Evolutionary conservation across 2,888 invertebrate genomes (phyloP).

Genomic region (Rhingia campestris): DNA sequence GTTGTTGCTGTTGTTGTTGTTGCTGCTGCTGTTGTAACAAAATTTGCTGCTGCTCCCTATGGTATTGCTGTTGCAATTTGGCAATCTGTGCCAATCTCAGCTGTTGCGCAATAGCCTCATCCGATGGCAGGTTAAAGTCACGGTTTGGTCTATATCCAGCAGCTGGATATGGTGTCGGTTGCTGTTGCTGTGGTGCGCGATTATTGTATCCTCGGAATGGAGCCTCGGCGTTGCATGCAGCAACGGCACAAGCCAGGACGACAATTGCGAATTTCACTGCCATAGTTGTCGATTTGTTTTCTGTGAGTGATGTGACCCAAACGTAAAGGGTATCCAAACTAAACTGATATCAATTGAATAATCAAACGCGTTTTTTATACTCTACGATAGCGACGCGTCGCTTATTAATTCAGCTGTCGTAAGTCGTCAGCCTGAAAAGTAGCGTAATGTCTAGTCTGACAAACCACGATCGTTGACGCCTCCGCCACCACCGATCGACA

Average conservation of each 20-base stretch:
- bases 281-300: conserved; percentile 53
- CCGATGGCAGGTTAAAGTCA: conserved; percentile 56
- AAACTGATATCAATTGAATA: conserved; percentile 71
- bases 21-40: conserved; percentile 29
- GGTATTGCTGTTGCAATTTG: conserved; percentile 35
- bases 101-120: conserved; percentile 62
- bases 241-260: conserved; percentile 47
- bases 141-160: conserved; percentile 64
- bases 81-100: conserved; percentile 55
- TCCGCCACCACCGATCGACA: conserved; percentile 56
- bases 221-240: conserved; percentile 45
- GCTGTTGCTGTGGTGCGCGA: conserved; percentile 34
- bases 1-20: conserved; percentile 11
- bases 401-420: conserved; percentile 69
- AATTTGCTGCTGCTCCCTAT: conserved; percentile 1
- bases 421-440: conserved; percentile 48
- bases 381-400: conserved; percentile 29
- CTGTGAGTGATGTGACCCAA: conserved; percentile 45
- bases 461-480: not conserved
- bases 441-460: conserved; percentile 54
- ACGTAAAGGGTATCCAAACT: conserved; percentile 57
- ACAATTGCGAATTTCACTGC: conserved; percentile 47
- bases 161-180: conserved; percentile 53
- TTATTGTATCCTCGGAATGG: conserved; percentile 58
- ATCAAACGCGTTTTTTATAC: conserved; percentile 73